Conservation (phyloP, 2,113 vertebrate genomes). For the Nibea coibor region DNA sequence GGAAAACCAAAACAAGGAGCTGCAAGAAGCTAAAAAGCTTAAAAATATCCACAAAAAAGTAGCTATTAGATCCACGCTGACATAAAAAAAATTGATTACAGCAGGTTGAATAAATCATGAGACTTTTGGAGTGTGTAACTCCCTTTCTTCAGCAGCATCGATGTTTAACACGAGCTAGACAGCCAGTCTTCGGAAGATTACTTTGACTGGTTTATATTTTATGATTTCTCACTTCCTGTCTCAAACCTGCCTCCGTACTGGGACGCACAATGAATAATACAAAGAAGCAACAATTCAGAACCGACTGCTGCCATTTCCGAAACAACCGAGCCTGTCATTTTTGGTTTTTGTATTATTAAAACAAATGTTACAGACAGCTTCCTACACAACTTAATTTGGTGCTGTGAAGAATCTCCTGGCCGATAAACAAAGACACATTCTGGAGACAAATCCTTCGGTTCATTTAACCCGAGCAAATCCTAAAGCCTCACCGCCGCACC, state of each 20-base stretch:
- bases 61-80: neutral
- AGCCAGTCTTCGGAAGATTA: neutral
- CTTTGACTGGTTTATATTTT: slow-evolving; percentile 5
- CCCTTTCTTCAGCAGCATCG: neutral
- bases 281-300: slow-evolving; percentile 32
- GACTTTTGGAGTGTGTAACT: neutral
- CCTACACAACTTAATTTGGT: slow-evolving; percentile 29
- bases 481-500: neutral
- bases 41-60: neutral
- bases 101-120: neutral
- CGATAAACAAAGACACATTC: slow-evolving; percentile 12
- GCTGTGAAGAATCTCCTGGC: slow-evolving; percentile 24
- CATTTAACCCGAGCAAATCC: neutral
- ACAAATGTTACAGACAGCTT: slow-evolving; percentile 17
- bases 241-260: slow-evolving; percentile 5
- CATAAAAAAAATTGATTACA: neutral
- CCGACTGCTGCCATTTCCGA: slow-evolving; percentile 28
- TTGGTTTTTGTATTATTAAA: slow-evolving; percentile 6
- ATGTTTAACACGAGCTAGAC: slow-evolving; percentile 4
- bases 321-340: slow-evolving; percentile 31
- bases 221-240: slow-evolving; percentile 17
- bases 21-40: neutral
- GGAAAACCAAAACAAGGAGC: neutral
- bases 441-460: slow-evolving; percentile 19
- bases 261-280: slow-evolving; percentile 11